Percentiles rank a stretch among this genome's conserved stretches.
phyloP scores from a whole-genome alignment of 92 coral and sea anemone species.

The Metridium senile region DNA sequence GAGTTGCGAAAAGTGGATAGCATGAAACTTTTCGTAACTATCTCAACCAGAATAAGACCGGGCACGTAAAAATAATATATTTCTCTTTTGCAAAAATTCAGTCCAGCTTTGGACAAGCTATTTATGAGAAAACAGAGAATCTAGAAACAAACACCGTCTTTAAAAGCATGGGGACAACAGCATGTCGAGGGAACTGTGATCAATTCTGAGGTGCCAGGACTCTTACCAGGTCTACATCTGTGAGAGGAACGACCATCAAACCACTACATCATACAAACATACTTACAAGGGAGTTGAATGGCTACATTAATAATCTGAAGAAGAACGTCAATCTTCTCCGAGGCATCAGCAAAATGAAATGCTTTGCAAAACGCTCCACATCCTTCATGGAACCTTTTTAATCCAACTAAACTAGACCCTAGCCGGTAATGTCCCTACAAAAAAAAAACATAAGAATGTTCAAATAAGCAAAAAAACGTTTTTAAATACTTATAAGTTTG shows the following conservation, averaged over 20 bases:
- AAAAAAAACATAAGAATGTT: background rate
- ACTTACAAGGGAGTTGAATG: constrained; percentile 10
- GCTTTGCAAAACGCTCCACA: constrained; percentile 60
- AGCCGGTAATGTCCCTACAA: constrained; percentile 70
- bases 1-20: too few species aligned
- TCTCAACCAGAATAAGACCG: background rate
- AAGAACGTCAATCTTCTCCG: constrained; percentile 56
- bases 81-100: background rate
- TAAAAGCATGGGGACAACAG: too few species aligned
- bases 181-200: too few species aligned
- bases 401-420: constrained; percentile 66
- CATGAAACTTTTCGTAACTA: too few species aligned
- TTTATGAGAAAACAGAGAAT: too few species aligned
- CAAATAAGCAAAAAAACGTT: too few species aligned
- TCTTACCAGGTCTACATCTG: too few species aligned
- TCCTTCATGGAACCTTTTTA: constrained; percentile 46
- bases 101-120: background rate
- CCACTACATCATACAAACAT: too few species aligned
- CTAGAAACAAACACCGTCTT: too few species aligned
- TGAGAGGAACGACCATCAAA: too few species aligned
- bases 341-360: constrained; percentile 58
- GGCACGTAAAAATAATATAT: background rate
- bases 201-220: too few species aligned
- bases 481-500: too few species aligned
- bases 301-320: constrained; percentile 27